Evolutionary conservation across 2,797 vertebrate species (phyloP).

Genomic region (Odontamblyopus rebecca): DNA sequence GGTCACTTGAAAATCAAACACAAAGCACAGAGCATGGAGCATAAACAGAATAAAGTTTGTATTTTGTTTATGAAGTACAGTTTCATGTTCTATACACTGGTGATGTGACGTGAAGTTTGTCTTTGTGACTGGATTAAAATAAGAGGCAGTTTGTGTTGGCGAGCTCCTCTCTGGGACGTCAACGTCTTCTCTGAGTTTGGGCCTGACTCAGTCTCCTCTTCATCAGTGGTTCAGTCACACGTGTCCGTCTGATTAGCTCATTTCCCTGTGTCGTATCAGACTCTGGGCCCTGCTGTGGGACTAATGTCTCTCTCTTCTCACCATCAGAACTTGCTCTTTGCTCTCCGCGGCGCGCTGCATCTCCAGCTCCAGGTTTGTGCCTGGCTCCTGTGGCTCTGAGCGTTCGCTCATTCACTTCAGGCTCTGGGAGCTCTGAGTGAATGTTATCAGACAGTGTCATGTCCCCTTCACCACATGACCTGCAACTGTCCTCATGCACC

Average conservation of each 20-base stretch:
- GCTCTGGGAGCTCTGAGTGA: conserved; percentile 44
- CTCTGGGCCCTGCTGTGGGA: conserved; percentile 24
- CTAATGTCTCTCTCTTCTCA: conserved; percentile 75
- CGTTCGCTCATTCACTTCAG: conserved; percentile 54
- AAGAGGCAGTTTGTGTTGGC: conserved; percentile 3
- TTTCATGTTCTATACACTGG: neutral
- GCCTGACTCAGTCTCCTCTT: conserved; percentile 2
- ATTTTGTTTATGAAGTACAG: neutral
- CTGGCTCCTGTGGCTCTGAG: conserved; percentile 65
- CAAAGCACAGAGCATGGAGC: conserved; percentile 3
- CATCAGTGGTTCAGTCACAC: neutral
- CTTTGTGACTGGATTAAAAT: conserved; percentile 4
- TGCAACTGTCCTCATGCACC: conserved; percentile 18
- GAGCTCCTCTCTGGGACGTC: neutral
- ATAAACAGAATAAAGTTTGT: neutral
- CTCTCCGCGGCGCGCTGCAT: conserved; percentile 69
- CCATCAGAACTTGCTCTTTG: conserved; percentile 79
- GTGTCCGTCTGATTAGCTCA: neutral
- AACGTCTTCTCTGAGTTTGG: conserved; percentile 6
- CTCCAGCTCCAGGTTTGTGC: conserved; percentile 79
- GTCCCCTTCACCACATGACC: conserved; percentile 33
- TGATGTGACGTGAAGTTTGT: neutral
- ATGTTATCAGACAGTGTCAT: conserved; percentile 44
- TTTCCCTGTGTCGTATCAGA: conserved; percentile 11
- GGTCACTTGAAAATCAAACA: neutral